These are phyloP conservation scores for Synanthedon vespiformis DNA, from an alignment of 2,888 invertebrate species.

Conservation along the genomic window DNA sequence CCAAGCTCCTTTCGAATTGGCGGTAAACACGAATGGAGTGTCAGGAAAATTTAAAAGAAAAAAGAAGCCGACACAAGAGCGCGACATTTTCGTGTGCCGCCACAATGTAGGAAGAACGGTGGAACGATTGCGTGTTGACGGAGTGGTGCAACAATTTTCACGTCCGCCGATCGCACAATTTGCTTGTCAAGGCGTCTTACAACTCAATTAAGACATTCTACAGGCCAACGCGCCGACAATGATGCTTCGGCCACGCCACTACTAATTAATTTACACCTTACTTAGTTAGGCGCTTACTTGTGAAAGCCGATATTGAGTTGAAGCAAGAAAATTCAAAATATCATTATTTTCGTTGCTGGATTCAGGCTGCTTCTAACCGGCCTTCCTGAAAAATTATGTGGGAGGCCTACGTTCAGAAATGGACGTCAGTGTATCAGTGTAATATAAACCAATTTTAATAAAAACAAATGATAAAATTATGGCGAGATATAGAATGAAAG, in stretches of 20 bases:
- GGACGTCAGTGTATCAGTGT: too few relatives aligned
- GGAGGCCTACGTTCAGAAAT: too few relatives aligned
- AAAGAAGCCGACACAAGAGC: not conserved
- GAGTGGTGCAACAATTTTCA: constrained; percentile 47
- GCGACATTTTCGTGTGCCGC: constrained; percentile 6
- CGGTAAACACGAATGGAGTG: constrained; percentile 2
- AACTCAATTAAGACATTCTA: constrained; percentile 23
- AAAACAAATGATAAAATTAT: too few relatives aligned
- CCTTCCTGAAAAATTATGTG: too few relatives aligned
- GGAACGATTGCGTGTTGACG: not conserved
- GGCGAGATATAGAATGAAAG: too few relatives aligned
- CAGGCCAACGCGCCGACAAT: constrained; percentile 21
- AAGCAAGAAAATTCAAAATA: too few relatives aligned
- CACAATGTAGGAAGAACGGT: constrained; percentile 5
- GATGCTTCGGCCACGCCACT: constrained; percentile 16
- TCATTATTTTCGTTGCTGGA: too few relatives aligned
- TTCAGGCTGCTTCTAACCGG: too few relatives aligned
- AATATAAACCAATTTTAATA: too few relatives aligned
- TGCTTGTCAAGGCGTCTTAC: constrained; percentile 47
- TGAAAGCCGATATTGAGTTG: too few relatives aligned
- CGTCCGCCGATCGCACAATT: constrained; percentile 52
- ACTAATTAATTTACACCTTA: constrained; percentile 47
- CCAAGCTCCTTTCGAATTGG: not conserved
- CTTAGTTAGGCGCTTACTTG: constrained; percentile 1
- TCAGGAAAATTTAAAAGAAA: constrained; percentile 4